phyloP scores from a whole-genome alignment of 2,888 invertebrate genomes.

The Hydraecia micacea region DNA sequence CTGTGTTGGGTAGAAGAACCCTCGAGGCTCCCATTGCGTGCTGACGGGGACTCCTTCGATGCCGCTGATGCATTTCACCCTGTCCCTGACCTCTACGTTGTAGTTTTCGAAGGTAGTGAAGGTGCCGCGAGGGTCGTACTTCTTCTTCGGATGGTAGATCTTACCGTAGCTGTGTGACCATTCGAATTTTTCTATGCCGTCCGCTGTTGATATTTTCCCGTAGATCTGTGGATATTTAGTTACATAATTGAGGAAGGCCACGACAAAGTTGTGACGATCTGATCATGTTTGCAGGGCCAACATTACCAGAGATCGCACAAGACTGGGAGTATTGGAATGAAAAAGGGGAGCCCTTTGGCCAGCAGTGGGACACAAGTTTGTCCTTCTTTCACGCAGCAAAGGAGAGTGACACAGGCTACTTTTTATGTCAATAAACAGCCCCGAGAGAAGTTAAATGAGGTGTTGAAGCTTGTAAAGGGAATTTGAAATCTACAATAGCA shows the following conservation, averaged over 20 bases:
- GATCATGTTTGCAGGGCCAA: background rate
- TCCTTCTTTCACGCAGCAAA: background rate
- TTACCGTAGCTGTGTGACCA: conserved; percentile 99
- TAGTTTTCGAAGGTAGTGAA: conserved; percentile 99
- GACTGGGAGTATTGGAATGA: background rate
- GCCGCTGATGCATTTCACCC: conserved; percentile 99
- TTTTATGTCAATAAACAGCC: background rate
- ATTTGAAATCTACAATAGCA: background rate
- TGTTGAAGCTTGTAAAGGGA: background rate
- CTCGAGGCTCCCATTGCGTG: conserved; percentile 98
- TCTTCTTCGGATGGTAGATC: conserved; percentile 96
- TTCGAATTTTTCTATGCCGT: conserved; percentile 95
- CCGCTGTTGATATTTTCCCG: conserved; percentile 94
- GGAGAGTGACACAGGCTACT: no score
- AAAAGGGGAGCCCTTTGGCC: background rate
- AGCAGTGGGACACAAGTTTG: background rate
- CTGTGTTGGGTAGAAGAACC: conserved; percentile 99
- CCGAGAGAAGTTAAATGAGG: background rate
- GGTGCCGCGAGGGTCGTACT: conserved; percentile 96
- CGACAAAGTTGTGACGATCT: background rate
- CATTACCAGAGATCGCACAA: background rate
- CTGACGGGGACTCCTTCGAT: conserved; percentile 98
- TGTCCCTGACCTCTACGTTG: conserved; percentile 98
- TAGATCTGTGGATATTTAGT: conserved; percentile 91
- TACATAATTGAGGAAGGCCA: background rate